phyloP scores from a whole-genome alignment of 2,797 vertebrate genomes.

The Adrianichthys oophorus region DNA sequence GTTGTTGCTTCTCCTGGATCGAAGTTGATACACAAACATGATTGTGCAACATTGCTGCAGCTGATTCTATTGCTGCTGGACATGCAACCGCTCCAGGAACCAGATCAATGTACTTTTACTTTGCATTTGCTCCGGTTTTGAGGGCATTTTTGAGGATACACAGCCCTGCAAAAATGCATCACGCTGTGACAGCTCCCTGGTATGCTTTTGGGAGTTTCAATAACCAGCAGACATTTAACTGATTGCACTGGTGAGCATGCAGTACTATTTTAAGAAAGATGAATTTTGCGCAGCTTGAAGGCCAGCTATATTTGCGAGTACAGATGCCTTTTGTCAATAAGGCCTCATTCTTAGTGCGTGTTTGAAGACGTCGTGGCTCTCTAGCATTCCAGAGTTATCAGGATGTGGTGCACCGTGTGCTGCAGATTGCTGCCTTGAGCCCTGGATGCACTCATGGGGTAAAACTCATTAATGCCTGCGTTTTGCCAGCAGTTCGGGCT shows the following conservation, averaged over 20 bases:
- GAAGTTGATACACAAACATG: slow-evolving; percentile 52
- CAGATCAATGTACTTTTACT: not conserved
- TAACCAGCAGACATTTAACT: not conserved
- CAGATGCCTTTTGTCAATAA: slow-evolving; percentile 70
- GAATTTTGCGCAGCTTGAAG: slow-evolving; percentile 31
- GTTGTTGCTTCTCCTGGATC: slow-evolving; percentile 38
- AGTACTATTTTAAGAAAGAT: slow-evolving; percentile 23
- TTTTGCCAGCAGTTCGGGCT: slow-evolving; percentile 60
- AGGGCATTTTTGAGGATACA: not conserved
- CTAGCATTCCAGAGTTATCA: slow-evolving; percentile 75
- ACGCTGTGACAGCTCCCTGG: slow-evolving; percentile 2
- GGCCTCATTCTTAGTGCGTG: slow-evolving; percentile 52
- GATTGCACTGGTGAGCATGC: not conserved
- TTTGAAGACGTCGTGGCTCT: slow-evolving; percentile 61
- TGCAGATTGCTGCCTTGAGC: slow-evolving; percentile 54
- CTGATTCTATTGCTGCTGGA: slow-evolving; percentile 38
- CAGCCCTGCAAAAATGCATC: slow-evolving; percentile 7
- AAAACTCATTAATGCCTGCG: slow-evolving; percentile 66
- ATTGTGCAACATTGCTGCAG: slow-evolving; percentile 61
- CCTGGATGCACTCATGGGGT: slow-evolving; percentile 46
- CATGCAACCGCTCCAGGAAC: not conserved
- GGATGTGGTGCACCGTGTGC: slow-evolving; percentile 72
- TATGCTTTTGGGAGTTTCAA: not conserved
- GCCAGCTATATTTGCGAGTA: slow-evolving; percentile 40
- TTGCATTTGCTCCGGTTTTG: not conserved